Evolutionary conservation across 2,888 invertebrate genomes (phyloP).

Genomic region (Norana najaformis): DNA sequence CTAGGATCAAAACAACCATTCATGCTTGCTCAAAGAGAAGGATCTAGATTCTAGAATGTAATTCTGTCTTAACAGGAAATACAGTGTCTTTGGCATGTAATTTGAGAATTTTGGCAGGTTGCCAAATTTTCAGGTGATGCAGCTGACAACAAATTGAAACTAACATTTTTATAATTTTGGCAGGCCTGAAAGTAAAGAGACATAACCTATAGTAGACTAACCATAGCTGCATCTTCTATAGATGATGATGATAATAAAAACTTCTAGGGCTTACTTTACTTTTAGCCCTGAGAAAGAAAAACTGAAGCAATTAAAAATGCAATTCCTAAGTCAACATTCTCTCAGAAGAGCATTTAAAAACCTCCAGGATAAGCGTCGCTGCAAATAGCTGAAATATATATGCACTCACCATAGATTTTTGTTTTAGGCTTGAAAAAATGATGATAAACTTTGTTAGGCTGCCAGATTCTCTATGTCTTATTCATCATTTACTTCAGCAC

Average conservation of each 20-base stretch:
- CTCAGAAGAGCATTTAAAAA: not conserved
- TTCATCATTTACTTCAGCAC: not conserved
- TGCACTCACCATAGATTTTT: not conserved
- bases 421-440: not conserved
- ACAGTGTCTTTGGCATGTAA: not conserved
- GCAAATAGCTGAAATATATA: not conserved
- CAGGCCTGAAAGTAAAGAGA: too few species aligned
- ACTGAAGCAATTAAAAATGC: not conserved
- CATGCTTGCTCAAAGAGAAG: not conserved
- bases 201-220: too few species aligned
- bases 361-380: not conserved
- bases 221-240: not conserved
- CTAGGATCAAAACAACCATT: not conserved
- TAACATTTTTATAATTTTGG: too few species aligned
- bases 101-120: not conserved
- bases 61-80: not conserved
- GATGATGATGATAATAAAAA: not conserved
- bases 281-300: not conserved
- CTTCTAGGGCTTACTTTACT: not conserved
- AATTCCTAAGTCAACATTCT: not conserved
- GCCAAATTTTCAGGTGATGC: too few species aligned
- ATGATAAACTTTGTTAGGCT: not conserved
- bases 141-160: too few species aligned
- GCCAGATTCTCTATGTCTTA: not conserved
- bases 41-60: not conserved